phyloP scores from a whole-genome alignment of 2,113 vertebrate genomes.

The Damaliscus lunatus region DNA sequence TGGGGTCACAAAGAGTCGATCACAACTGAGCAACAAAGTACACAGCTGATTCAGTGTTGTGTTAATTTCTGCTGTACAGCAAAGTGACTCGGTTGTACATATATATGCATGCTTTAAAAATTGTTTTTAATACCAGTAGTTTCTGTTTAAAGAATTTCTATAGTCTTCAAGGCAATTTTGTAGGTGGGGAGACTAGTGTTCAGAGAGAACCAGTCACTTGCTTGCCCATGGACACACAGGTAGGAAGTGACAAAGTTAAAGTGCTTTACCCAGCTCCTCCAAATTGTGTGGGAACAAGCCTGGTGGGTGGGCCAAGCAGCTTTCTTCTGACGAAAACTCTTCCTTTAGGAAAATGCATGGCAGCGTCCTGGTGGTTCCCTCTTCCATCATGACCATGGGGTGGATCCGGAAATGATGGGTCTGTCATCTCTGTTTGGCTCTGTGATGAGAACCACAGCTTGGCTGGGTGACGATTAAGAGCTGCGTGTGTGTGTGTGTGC shows the following conservation, averaged over 20 bases:
- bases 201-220: neutral
- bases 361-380: accelerated
- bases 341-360: neutral
- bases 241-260: neutral
- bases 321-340: neutral
- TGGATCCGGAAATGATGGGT: neutral
- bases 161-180: neutral
- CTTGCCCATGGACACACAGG: neutral
- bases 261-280: neutral
- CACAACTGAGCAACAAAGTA: neutral
- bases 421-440: neutral
- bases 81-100: neutral
- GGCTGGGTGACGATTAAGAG: neutral
- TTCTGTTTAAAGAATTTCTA: neutral
- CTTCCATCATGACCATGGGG: too few relatives aligned
- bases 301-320: neutral
- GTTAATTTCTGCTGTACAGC: neutral
- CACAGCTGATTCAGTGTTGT: neutral
- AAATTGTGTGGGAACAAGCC: neutral
- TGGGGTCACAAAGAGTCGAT: neutral
- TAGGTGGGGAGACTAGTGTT: neutral
- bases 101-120: neutral
- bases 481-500: accelerated
- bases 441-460: neutral
- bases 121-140: neutral